phyloP scores from a whole-genome alignment of 2,888 invertebrate species.

The Peribatodes rhomboidaria region DNA sequence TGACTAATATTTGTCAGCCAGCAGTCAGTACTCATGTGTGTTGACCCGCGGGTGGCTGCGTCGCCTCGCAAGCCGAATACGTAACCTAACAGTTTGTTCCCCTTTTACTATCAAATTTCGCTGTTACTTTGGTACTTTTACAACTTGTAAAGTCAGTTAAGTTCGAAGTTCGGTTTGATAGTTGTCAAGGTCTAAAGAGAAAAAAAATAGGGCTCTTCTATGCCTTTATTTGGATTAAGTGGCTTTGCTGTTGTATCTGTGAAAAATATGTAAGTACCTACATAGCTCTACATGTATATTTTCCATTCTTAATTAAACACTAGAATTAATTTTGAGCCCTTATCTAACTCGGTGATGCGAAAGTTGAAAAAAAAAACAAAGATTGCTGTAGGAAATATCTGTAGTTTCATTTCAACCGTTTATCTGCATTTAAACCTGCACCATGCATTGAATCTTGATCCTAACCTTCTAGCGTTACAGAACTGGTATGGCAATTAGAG shows the following conservation, averaged over 20 bases:
- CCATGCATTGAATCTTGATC: too few species aligned
- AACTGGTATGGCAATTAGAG: too few species aligned
- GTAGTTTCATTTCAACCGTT: too few species aligned
- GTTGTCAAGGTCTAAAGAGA: background rate
- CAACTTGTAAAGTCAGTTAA: background rate
- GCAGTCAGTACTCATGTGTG: constrained; percentile 72
- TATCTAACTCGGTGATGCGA: too few species aligned
- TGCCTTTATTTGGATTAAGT: constrained; percentile 10
- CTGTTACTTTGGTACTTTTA: constrained; percentile 14
- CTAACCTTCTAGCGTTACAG: background rate
- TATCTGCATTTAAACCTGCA: too few species aligned
- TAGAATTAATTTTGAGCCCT: background rate
- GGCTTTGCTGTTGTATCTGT: background rate
- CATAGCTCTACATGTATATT: background rate
- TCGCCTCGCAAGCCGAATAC: constrained; percentile 44
- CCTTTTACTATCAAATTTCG: constrained; percentile 4
- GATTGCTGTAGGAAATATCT: too few species aligned
- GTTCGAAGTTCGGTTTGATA: background rate
- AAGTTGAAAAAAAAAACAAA: too few species aligned
- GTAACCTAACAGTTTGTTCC: constrained; percentile 10
- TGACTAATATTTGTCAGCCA: background rate
- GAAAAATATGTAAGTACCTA: constrained; percentile 10
- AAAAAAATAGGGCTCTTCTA: background rate
- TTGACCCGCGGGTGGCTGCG: constrained; percentile 72
- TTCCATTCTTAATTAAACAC: too few species aligned